Percentiles rank a stretch among this genome's conserved stretches.
Conservation (phyloP, 2,797 vertebrate species). For the Craterocephalus amniculus region DNA sequence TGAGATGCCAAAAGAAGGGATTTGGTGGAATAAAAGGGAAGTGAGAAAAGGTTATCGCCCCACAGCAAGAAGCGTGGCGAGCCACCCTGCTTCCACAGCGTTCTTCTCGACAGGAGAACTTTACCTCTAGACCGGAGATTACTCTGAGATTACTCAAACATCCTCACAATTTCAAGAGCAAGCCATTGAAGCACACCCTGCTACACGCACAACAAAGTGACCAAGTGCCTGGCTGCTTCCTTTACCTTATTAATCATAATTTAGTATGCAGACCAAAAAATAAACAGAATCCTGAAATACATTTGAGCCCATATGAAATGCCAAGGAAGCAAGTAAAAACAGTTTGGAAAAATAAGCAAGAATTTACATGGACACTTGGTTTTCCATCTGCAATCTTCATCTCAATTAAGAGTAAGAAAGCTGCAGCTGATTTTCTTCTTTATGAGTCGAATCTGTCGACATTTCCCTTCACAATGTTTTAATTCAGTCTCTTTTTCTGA, state of each 20-base stretch:
- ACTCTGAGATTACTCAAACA: constrained; percentile 42
- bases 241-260: not conserved
- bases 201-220: not conserved
- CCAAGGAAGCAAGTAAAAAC: no score
- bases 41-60: constrained; percentile 61
- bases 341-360: no score
- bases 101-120: constrained; percentile 44
- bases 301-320: not conserved
- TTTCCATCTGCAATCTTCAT: not conserved
- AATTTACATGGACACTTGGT: not conserved
- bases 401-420: not conserved
- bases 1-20: constrained; percentile 69
- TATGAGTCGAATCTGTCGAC: constrained; percentile 22
- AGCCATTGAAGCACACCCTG: not conserved
- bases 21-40: constrained; percentile 65
- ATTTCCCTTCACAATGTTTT: constrained; percentile 34
- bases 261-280: not conserved
- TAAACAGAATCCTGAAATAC: not conserved
- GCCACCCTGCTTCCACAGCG: constrained; percentile 25
- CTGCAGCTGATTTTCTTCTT: not conserved
- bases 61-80: constrained; percentile 41
- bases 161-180: constrained; percentile 16
- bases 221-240: not conserved
- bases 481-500: constrained; percentile 24
- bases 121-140: constrained; percentile 57